Evolutionary conservation across 2,113 vertebrate species (phyloP).

Genomic region (Eptesicus fuscus): DNA sequence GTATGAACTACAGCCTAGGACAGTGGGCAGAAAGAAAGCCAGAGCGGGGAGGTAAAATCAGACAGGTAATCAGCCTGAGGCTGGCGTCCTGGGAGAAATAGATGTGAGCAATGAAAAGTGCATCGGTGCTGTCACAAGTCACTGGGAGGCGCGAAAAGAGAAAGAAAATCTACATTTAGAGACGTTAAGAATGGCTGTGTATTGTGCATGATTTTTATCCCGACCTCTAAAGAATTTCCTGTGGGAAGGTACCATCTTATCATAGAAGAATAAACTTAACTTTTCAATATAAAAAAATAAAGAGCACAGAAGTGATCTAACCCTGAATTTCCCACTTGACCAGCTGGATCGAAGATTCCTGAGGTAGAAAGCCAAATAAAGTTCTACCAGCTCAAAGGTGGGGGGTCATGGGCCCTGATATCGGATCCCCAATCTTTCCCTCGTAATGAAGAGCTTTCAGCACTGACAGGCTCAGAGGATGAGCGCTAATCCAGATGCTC

Average conservation of each 20-base stretch:
- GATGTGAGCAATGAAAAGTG: neutral
- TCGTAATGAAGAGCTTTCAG: neutral
- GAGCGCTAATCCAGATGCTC: neutral
- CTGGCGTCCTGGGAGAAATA: neutral
- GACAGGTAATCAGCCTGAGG: neutral
- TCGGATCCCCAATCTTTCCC: neutral
- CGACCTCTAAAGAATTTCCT: neutral
- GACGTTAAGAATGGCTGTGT: neutral
- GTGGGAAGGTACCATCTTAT: neutral
- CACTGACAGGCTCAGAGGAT: neutral
- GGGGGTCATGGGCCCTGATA: neutral
- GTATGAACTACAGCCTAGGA: neutral
- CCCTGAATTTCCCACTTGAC: neutral
- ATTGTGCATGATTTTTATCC: neutral
- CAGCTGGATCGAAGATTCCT: neutral
- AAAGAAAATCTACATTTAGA: neutral
- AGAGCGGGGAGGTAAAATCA: neutral
- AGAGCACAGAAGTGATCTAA: neutral
- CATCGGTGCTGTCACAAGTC: neutral
- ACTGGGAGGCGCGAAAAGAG: neutral
- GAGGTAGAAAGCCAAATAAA: neutral
- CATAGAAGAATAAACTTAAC: neutral
- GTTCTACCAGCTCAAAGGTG: neutral
- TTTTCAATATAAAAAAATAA: neutral
- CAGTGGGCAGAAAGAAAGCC: slow-evolving; percentile 3